Conservation (phyloP, 2,888 invertebrate genomes). For the Thysanoteuthis rhombus region DNA sequence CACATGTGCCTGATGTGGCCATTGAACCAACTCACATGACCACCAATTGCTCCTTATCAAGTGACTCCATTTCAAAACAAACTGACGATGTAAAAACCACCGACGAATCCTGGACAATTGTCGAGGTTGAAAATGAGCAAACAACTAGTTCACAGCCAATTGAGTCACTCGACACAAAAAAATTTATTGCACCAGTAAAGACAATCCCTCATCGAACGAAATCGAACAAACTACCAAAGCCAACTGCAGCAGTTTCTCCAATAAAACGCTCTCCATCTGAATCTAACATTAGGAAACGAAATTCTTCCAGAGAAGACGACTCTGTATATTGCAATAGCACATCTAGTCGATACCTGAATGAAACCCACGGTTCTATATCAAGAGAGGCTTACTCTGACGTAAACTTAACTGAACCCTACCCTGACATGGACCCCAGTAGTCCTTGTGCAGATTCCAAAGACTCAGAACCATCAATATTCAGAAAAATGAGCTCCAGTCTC, state of each 20-base stretch:
- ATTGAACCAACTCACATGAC: conserved; percentile 18
- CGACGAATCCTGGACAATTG: conserved; percentile 27
- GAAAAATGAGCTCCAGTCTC: conserved; percentile 31
- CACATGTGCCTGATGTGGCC: conserved; percentile 19
- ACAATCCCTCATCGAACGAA: conserved; percentile 24
- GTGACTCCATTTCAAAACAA: conserved; percentile 27
- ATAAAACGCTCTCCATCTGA: conserved; percentile 30
- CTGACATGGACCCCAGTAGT: conserved; percentile 17
- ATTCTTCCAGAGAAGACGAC: conserved; percentile 21
- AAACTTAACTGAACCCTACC: conserved; percentile 20
- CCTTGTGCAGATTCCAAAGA: neutral
- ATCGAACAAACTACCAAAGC: conserved; percentile 25
- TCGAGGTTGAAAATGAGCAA: conserved; percentile 19
- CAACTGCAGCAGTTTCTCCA: conserved; percentile 15
- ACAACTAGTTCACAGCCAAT: neutral
- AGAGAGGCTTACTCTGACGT: conserved; percentile 23
- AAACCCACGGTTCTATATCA: conserved; percentile 17
- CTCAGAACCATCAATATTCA: conserved; percentile 16
- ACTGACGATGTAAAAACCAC: conserved; percentile 13
- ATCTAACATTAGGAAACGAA: conserved; percentile 26
- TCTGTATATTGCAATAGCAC: conserved; percentile 25
- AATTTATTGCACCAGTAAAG: conserved; percentile 18
- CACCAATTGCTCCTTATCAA: conserved; percentile 18
- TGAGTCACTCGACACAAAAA: neutral
- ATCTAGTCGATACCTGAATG: conserved; percentile 28